Conservation (phyloP, 2,888 invertebrate genomes). For the Rotaria magnacalcarata region DNA sequence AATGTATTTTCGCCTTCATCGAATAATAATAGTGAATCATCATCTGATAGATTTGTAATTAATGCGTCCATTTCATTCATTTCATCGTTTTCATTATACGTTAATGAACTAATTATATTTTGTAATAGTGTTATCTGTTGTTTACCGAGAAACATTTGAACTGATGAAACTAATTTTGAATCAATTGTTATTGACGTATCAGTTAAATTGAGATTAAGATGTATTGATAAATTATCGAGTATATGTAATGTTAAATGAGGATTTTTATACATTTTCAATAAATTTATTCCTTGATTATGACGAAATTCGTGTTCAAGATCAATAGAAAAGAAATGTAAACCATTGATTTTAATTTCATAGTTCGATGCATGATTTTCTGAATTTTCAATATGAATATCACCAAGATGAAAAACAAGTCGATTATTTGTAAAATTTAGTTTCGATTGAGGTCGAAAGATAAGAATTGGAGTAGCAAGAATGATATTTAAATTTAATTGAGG, state of each 20-base stretch:
- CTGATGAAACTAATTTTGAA: conserved; percentile 15
- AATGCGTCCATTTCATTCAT: neutral
- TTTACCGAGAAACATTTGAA: conserved; percentile 31
- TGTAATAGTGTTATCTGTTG: conserved; percentile 5
- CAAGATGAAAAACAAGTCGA: conserved; percentile 3
- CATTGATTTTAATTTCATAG: neutral
- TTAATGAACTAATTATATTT: conserved; percentile 34
- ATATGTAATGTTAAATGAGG: neutral
- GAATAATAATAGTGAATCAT: neutral
- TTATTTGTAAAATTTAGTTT: neutral
- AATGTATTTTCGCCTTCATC: neutral
- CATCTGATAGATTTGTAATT: neutral
- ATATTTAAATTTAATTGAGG: neutral
- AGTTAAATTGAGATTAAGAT: neutral
- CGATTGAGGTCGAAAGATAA: conserved; percentile 15
- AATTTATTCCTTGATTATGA: neutral
- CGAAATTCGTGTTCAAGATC: conserved; percentile 32
- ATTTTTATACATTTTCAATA: neutral
- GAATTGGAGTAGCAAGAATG: conserved; percentile 23
- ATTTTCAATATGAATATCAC: conserved; percentile 23
- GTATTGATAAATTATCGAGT: neutral
- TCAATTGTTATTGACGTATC: neutral
- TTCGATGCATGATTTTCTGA: neutral
- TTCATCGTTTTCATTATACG: conserved; percentile 35
- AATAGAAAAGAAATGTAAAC: conserved; percentile 11